phyloP scores from a whole-genome alignment of 2,888 invertebrate genomes.

The Acleris sparsana region DNA sequence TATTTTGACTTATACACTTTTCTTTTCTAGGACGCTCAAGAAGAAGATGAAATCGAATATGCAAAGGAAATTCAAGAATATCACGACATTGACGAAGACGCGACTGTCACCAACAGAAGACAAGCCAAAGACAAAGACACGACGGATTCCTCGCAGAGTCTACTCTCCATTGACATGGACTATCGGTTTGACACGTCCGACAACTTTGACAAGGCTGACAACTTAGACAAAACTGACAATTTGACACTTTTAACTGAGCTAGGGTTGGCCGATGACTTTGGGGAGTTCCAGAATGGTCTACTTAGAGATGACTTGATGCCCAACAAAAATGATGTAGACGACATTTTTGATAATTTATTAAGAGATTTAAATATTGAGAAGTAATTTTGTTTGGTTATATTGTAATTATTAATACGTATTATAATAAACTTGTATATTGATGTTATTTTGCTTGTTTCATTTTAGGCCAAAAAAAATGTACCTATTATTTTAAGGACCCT shows the following conservation, averaged over 20 bases:
- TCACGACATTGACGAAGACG: conserved; percentile 70
- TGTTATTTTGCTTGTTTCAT: conserved; percentile 15
- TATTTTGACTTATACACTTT: neutral
- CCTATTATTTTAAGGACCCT: too few species aligned
- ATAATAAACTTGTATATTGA: conserved; percentile 34
- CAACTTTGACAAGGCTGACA: conserved; percentile 37
- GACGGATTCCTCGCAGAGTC: conserved; percentile 65
- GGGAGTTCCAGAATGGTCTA: conserved; percentile 72
- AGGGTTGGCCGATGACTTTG: conserved; percentile 82
- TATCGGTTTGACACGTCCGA: conserved; percentile 52
- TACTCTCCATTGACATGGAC: conserved; percentile 55
- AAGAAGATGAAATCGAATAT: conserved; percentile 82
- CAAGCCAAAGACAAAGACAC: conserved; percentile 66
- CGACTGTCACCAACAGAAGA: conserved; percentile 64
- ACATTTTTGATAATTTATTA: conserved; percentile 73
- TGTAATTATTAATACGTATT: conserved; percentile 1
- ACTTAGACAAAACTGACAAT: conserved; percentile 55
- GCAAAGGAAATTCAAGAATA: conserved; percentile 77
- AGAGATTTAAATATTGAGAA: conserved; percentile 66
- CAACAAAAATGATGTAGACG: conserved; percentile 57
- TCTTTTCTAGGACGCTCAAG: conserved; percentile 67
- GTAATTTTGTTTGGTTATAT: conserved; percentile 43
- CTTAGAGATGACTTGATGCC: conserved; percentile 59
- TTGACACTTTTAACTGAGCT: conserved; percentile 81
- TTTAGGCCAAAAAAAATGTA: neutral